Conservation (phyloP, 1,140 invertebrate genomes). For the Bombyx mori region DNA sequence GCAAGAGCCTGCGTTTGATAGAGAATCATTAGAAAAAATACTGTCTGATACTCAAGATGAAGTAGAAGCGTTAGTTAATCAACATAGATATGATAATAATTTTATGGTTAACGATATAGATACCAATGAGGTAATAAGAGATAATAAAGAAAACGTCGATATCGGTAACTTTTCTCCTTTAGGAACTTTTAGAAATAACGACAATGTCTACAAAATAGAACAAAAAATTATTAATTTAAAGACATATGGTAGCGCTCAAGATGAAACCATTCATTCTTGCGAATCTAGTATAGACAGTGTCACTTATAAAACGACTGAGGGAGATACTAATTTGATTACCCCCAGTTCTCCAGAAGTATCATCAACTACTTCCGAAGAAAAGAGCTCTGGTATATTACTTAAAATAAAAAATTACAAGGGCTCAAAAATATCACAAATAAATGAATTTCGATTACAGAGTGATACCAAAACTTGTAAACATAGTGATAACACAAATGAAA, state of each 20-base stretch:
- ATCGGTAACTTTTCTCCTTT: neutral
- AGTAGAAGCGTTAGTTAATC: neutral
- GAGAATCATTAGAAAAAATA: conserved; percentile 33
- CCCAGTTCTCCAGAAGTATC: conserved; percentile 62
- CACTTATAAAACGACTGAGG: conserved; percentile 22
- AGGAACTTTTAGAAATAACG: conserved; percentile 2
- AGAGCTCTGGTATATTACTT: conserved; percentile 43
- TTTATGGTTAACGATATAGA: conserved; percentile 6
- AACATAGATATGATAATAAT: neutral
- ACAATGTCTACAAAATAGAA: conserved; percentile 4
- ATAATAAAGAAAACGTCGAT: conserved; percentile 13
- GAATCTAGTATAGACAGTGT: conserved; percentile 35
- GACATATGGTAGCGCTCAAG: conserved; percentile 12
- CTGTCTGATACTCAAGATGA: conserved; percentile 26
- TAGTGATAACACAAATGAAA: conserved; percentile 29
- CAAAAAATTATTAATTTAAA: conserved; percentile 5
- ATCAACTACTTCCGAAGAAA: conserved; percentile 63
- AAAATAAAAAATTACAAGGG: conserved; percentile 57
- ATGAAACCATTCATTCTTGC: conserved; percentile 26
- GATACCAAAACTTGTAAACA: conserved; percentile 38
- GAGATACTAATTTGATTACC: conserved; percentile 22
- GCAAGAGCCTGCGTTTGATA: conserved; percentile 43
- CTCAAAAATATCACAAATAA: conserved; percentile 44
- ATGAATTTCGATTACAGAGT: conserved; percentile 23
- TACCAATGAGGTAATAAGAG: neutral